A percentile compares a stretch with the other conserved stretches of the same genome.
Conservation (phyloP, 2,113 vertebrate genomes). For the Barnardius zonarius region DNA sequence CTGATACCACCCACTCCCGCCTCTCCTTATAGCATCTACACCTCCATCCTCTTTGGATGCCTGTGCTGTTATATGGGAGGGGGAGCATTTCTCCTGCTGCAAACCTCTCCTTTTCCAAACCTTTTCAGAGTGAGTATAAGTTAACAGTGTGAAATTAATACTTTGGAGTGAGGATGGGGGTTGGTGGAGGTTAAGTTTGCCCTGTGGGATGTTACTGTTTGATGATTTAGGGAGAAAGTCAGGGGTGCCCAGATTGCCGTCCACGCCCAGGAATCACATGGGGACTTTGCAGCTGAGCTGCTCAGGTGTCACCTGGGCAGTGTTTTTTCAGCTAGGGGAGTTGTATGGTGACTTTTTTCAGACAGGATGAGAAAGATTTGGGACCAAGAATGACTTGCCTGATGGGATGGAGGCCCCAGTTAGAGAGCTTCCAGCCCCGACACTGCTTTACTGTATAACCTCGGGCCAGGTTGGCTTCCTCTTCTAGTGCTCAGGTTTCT, state of each 20-base stretch:
- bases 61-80: accelerated
- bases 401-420: not conserved
- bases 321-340: not conserved
- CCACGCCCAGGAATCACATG: not conserved
- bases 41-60: not conserved
- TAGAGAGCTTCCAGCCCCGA: not conserved
- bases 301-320: not conserved
- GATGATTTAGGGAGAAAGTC: not conserved
- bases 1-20: accelerated
- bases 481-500: not conserved
- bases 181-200: not conserved
- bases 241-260: not conserved
- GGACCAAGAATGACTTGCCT: not conserved
- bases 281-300: not conserved
- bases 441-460: not conserved
- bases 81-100: not conserved
- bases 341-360: not conserved
- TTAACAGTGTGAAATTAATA: not conserved
- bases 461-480: not conserved
- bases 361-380: not conserved
- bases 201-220: not conserved
- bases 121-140: not conserved
- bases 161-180: not conserved
- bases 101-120: not conserved
- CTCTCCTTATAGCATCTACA: not conserved